Base-by-base conservation (phyloP, 2,888 invertebrate species). In the Pomacea canaliculata region DNA sequence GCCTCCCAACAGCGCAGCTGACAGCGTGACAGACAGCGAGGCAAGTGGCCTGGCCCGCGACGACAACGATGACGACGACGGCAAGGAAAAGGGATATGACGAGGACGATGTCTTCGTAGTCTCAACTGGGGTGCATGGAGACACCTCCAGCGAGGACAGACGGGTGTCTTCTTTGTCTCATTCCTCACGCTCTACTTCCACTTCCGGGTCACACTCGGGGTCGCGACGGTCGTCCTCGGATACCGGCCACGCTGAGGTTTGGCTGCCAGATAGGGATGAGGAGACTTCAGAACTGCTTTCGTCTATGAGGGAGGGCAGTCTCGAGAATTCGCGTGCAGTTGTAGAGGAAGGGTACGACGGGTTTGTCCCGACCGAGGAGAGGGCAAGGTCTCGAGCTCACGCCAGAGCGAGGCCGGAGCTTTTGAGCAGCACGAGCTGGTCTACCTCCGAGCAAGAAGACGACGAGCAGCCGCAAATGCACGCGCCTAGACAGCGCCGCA, bases 321-420 rank as follows among this genome's bases (percentile, higher is more conserved):
- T 16, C 10, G 63, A 63, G 19, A 37, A 37, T 37, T 0, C 1
- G 37, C 63, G 62, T 18, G 23, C 60, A n/a, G 27, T 74, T 46
- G 69, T 68, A 46, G 37, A 74, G n/a, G 74, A 74, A 59, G 74
- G 74, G 16, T 74, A 74, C 48, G 74, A 74, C 19, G 74, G 69
- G 8, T 74, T 74, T 37, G 59, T 74, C 49, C 69, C 74, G 27
- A 56, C 18, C 18, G 67, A 73, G 8, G 73, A 73, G n/a, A 67
- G 56, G 56, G 65, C 27, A 18, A 13, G 62, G 18, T 56, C 13
- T 13, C 74, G 74, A 48, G 68, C 68, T 51, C 74, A 67, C 19
- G 66, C 12, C 23, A 16, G n/a, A 1, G 37, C 27, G 10, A 48
- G 69, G 62, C 51, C 51, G 10, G 12, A 56, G 51, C 1, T 56